These are phyloP conservation scores for Rhogogaster chlorosoma DNA, from an alignment of 2,888 invertebrate genomes.

Conservation along the genomic window DNA sequence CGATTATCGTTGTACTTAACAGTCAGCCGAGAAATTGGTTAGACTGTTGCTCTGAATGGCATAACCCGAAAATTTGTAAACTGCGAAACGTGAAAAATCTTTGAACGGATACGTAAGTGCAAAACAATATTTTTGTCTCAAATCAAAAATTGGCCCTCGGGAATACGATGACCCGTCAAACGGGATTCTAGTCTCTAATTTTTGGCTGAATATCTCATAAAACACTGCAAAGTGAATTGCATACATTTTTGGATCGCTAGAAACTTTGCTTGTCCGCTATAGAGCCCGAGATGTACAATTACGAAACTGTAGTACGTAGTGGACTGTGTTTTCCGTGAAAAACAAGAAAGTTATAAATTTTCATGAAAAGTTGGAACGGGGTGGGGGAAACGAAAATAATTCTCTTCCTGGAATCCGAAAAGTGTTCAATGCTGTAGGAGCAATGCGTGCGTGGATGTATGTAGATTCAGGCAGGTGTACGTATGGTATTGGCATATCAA, in stretches of 20 bases:
- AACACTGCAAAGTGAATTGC: neutral
- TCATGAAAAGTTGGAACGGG: neutral
- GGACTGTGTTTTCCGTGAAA: neutral
- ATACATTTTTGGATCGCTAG: neutral
- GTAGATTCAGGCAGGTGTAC: neutral
- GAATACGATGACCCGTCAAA: neutral
- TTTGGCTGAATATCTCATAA: neutral
- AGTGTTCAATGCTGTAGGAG: neutral
- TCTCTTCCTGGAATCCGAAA: neutral
- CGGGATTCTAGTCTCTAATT: too few species aligned
- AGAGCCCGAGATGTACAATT: too few species aligned
- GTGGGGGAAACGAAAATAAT: neutral
- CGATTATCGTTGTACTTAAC: neutral
- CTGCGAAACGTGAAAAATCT: neutral
- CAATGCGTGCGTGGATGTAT: neutral
- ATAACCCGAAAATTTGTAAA: neutral
- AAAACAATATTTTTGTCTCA: neutral
- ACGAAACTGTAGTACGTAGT: neutral
- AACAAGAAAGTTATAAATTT: neutral
- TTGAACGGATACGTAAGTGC: neutral
- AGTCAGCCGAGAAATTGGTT: neutral
- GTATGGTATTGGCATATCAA: neutral
- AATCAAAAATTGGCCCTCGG: neutral
- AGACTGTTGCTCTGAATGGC: neutral
- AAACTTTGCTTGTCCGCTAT: neutral